Evolutionary conservation across 2,888 invertebrate genomes (phyloP), one percentile per base, ranked within the genome.

Genomic region (Aspidiotus rigidus): DNA sequence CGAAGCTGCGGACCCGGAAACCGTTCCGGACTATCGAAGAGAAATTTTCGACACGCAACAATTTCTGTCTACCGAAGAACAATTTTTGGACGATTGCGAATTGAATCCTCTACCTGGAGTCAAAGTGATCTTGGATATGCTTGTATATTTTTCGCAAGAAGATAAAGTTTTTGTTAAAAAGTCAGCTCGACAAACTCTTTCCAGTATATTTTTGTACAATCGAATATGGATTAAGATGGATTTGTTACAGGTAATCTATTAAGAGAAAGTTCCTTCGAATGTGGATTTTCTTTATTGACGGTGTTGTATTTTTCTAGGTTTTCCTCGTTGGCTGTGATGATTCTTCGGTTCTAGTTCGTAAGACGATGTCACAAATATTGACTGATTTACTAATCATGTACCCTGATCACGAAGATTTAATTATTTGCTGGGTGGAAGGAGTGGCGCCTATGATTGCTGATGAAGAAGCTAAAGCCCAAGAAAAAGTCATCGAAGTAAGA

Each of bases 141-240:
- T 67, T 0, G 53, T 60, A 0, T 59, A 67, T n/a, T 67, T 67
- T 16, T 67, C 67, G 8, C 67, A 67, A 28, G 67, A 67, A 53
- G 67, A 67, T 53, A 67, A 67, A 49, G 67, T 67, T 6, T 67
- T 67, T 15, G 49, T 67, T 28, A 67, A 67, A 15, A 67, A 67
- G 40, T 60, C 49, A 9, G 39, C 67, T 39, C 44, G 59, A 2
- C 67, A 67, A 39, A 49, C 59, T 7, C 53, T 67, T 3, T 42
- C 67, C 28, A 57, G 60, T 17, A 59, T 67, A 0, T 7, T 67
- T 13, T 49, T 60, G 10, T 60, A n/a, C 44, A 67, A 40, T 59
- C 9, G 59, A 15, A 17, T 49, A 49, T 59, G 59, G 60, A 59
- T 67, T 57, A 67, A 53, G 17, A 67, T 39, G 40, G 67, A 67